Evolutionary conservation across 2,888 invertebrate species (phyloP).

Genomic region (Hydrotaea cyrtoneurina): DNA sequence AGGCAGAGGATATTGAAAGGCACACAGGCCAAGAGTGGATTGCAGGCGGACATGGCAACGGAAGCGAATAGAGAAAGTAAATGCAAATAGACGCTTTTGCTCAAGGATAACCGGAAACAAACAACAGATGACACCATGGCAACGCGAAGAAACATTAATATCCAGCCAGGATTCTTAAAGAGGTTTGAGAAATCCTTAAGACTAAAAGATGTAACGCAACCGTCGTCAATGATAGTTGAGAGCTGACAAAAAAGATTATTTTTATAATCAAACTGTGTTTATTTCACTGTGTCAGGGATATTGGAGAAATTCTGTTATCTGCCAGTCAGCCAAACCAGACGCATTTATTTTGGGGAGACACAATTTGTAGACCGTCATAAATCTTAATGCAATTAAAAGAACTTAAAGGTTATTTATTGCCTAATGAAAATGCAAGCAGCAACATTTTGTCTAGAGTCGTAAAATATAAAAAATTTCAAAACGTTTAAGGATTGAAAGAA

Average conservation of each 20-base stretch:
- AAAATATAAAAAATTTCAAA: too few relatives aligned
- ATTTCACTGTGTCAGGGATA: background rate
- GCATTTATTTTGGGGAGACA: background rate
- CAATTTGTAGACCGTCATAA: background rate
- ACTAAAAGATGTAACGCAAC: too few relatives aligned
- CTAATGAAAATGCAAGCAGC: background rate
- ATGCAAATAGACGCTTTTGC: background rate
- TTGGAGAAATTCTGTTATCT: background rate
- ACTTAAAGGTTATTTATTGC: background rate
- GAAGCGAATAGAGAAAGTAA: background rate
- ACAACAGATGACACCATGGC: background rate
- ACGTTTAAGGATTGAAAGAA: too few relatives aligned
- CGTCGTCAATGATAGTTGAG: too few relatives aligned
- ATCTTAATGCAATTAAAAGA: background rate
- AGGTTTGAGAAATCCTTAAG: background rate
- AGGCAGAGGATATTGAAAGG: constrained; percentile 49
- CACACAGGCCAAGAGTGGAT: background rate
- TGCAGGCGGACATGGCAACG: background rate
- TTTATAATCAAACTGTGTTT: background rate
- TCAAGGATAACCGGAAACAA: background rate
- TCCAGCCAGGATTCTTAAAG: background rate
- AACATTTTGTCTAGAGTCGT: too few relatives aligned
- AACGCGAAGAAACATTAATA: background rate
- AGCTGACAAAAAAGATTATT: background rate
- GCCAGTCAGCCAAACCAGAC: background rate